Percentiles rank a stretch among this genome's conserved stretches.
Conservation (phyloP, 2,888 invertebrate genomes). For the Melanophora roralis region DNA sequence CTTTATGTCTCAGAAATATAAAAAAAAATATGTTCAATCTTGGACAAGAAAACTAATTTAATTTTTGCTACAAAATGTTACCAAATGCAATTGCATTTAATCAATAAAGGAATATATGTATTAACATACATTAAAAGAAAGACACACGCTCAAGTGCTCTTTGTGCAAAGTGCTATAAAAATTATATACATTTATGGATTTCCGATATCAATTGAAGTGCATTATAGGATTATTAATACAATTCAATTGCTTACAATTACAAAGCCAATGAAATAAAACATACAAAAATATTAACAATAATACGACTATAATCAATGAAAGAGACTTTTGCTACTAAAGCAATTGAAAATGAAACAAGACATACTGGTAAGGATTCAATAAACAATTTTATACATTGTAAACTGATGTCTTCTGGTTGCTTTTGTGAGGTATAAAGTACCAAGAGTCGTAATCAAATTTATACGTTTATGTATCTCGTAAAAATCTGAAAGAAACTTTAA, state of each 20-base stretch:
- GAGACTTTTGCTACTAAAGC: constrained; percentile 46
- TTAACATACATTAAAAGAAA: neutral
- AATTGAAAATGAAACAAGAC: constrained; percentile 20
- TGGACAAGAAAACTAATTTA: constrained; percentile 9
- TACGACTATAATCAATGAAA: constrained; percentile 42
- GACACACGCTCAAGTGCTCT: constrained; percentile 8
- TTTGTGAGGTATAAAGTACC: neutral
- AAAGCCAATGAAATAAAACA: neutral
- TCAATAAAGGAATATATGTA: constrained; percentile 16
- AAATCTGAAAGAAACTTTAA: constrained; percentile 4
- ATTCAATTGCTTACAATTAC: neutral
- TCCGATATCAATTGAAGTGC: constrained; percentile 55
- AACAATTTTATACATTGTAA: constrained; percentile 9
- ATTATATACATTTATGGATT: constrained; percentile 51
- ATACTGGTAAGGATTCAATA: constrained; percentile 5
- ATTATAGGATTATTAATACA: constrained; percentile 39
- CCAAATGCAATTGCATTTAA: constrained; percentile 35
- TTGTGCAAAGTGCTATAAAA: constrained; percentile 8
- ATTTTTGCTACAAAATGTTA: constrained; percentile 17
- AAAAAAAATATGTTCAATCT: constrained; percentile 3
- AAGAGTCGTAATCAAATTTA: constrained; percentile 16
- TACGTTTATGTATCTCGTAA: constrained; percentile 22
- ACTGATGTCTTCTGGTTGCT: neutral
- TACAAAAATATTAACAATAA: constrained; percentile 35
- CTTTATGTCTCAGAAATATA: constrained; percentile 27